Conservation (phyloP, 2,113 vertebrate genomes). For the Xerus inauris region DNA sequence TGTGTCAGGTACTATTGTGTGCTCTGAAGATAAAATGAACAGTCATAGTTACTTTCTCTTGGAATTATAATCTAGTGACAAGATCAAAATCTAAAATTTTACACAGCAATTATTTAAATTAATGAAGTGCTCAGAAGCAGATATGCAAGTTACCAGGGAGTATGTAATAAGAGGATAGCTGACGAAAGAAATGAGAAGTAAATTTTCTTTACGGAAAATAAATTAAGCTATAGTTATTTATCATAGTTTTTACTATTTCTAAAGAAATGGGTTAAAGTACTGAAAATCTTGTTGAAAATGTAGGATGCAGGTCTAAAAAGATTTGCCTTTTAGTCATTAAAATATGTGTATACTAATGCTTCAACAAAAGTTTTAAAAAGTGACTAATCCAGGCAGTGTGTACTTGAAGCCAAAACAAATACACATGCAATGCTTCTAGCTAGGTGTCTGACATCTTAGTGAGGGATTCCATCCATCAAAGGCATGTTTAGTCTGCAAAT, state of each 20-base stretch:
- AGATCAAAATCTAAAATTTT: background rate
- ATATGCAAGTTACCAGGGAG: background rate
- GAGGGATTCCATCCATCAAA: slow-evolving; percentile 14
- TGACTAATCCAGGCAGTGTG: background rate
- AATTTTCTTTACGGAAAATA: background rate
- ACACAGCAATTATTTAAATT: background rate
- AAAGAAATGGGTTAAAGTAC: background rate
- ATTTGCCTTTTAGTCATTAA: background rate
- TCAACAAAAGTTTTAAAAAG: background rate
- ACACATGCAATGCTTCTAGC: background rate
- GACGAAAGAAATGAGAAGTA: background rate
- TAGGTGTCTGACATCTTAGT: background rate
- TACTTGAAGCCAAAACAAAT: background rate
- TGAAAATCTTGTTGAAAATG: background rate
- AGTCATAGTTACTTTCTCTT: background rate
- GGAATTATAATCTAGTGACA: background rate
- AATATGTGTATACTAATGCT: background rate
- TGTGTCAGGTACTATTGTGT: no score
- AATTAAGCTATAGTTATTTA: background rate
- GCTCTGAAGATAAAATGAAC: background rate
- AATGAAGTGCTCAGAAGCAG: background rate
- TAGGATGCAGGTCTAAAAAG: background rate
- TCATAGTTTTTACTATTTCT: background rate
- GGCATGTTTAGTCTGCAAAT: slow-evolving; percentile 1
- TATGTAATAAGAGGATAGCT: background rate